Conservation (phyloP, 2,888 invertebrate species). For the Oithona nana region DNA sequence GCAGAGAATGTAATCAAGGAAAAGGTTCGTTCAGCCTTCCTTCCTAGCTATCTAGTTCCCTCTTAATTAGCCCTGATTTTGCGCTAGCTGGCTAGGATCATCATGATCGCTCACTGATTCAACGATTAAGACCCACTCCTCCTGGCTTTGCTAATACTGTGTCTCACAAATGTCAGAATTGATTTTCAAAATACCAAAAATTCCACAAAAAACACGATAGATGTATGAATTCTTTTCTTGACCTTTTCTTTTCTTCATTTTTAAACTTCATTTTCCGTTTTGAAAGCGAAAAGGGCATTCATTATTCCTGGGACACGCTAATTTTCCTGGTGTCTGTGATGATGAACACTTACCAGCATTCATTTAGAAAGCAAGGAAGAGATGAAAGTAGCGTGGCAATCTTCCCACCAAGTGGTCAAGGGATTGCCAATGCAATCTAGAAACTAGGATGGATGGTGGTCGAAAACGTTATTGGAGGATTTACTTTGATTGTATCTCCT, state of each 20-base stretch:
- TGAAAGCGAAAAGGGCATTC: no score
- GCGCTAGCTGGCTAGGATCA: neutral
- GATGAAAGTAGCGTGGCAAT: neutral
- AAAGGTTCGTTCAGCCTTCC: no score
- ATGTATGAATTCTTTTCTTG: no score
- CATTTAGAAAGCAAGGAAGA: neutral
- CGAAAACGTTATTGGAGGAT: neutral
- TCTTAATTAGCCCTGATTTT: neutral
- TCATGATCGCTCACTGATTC: neutral
- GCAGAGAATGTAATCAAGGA: neutral
- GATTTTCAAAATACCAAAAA: no score
- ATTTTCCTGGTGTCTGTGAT: no score
- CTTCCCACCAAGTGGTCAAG: neutral
- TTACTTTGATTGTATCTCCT: neutral
- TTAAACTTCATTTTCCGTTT: no score
- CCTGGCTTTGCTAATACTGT: neutral
- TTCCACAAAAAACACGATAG: no score
- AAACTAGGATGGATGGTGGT: neutral
- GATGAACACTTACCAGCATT: neutral
- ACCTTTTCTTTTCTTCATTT: no score
- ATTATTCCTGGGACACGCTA: no score
- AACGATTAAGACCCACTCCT: neutral
- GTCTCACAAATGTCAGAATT: no score
- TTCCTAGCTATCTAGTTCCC: neutral
- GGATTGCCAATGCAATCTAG: neutral